A percentile compares a stretch with the other conserved stretches of the same genome.
These are phyloP conservation scores for Quadroppia sp. DNA, from an alignment of 2,888 invertebrate genomes.

Conservation along the genomic window DNA sequence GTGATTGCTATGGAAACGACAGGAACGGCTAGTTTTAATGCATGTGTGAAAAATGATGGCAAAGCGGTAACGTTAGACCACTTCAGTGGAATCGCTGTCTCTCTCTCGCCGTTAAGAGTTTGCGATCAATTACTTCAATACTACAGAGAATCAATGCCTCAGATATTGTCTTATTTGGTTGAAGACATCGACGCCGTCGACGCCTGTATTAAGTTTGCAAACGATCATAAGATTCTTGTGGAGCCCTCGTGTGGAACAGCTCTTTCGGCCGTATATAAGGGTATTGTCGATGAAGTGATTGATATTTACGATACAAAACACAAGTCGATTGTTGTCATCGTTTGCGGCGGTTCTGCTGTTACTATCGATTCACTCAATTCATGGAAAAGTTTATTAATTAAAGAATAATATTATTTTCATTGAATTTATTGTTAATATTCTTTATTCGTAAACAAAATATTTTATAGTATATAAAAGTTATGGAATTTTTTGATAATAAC, in stretches of 20 bases:
- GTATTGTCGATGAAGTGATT: constrained; percentile 48
- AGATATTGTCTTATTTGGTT: constrained; percentile 53
- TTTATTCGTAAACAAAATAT: no score
- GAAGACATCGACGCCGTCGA: constrained; percentile 54
- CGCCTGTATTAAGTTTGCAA: constrained; percentile 54
- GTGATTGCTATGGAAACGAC: constrained; percentile 55
- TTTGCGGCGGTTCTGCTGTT: constrained; percentile 60
- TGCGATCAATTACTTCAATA: constrained; percentile 51
- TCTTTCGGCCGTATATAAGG: constrained; percentile 55
- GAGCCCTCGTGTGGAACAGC: constrained; percentile 58
- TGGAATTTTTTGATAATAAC: no score
- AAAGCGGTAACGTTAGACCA: constrained; percentile 3
- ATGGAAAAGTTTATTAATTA: constrained; percentile 50
- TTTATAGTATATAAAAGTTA: no score
- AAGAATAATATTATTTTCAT: neutral
- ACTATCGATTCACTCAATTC: constrained; percentile 58
- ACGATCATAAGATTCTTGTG: constrained; percentile 56
- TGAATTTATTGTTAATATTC: neutral
- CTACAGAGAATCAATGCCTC: constrained; percentile 48
- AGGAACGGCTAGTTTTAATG: constrained; percentile 55
- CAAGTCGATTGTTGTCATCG: constrained; percentile 54
- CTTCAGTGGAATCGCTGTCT: constrained; percentile 51
- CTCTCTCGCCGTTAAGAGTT: constrained; percentile 54
- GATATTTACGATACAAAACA: neutral
- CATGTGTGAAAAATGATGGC: constrained; percentile 52